Percentiles rank a stretch among this genome's conserved stretches.
Conservation (phyloP, 2,888 invertebrate genomes). For the Frankliniella fusca region DNA sequence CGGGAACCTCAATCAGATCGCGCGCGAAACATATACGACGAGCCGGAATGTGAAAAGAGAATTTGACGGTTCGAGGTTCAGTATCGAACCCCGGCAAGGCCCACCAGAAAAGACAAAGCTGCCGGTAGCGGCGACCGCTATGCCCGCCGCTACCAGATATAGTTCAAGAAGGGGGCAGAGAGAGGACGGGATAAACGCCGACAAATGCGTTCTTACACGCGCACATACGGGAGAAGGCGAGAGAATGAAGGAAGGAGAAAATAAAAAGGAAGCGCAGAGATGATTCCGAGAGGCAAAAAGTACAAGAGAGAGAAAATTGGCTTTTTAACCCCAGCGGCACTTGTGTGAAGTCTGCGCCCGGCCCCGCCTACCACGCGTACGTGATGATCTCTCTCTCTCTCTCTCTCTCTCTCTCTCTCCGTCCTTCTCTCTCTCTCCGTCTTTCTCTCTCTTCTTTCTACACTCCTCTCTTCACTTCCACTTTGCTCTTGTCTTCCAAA, state of each 20-base stretch:
- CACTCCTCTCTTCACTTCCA: background rate
- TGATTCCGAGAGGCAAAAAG: constrained; percentile 26
- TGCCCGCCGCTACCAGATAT: background rate
- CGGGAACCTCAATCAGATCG: too few relatives aligned
- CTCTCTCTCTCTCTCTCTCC: background rate
- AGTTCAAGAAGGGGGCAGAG: background rate
- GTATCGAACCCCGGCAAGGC: too few relatives aligned
- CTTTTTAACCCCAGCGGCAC: constrained; percentile 24
- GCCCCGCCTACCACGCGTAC: constrained; percentile 9
- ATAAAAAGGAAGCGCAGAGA: constrained; percentile 25
- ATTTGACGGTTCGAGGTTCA: too few relatives aligned
- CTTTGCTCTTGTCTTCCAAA: background rate
- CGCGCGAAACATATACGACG: too few relatives aligned
- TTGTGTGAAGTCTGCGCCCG: constrained; percentile 23
- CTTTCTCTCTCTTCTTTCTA: background rate
- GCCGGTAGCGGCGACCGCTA: too few relatives aligned
- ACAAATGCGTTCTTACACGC: background rate
- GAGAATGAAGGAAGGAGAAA: background rate
- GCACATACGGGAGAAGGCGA: background rate
- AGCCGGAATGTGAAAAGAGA: too few relatives aligned
- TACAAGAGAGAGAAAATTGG: constrained; percentile 24
- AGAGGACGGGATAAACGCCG: background rate
- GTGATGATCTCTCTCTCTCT: background rate
- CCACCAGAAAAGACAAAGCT: too few relatives aligned
- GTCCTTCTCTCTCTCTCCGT: background rate